A percentile compares a stretch with the other conserved stretches of the same genome.
Conservation (phyloP, 2,113 vertebrate species). For the Loxodonta africana region DNA sequence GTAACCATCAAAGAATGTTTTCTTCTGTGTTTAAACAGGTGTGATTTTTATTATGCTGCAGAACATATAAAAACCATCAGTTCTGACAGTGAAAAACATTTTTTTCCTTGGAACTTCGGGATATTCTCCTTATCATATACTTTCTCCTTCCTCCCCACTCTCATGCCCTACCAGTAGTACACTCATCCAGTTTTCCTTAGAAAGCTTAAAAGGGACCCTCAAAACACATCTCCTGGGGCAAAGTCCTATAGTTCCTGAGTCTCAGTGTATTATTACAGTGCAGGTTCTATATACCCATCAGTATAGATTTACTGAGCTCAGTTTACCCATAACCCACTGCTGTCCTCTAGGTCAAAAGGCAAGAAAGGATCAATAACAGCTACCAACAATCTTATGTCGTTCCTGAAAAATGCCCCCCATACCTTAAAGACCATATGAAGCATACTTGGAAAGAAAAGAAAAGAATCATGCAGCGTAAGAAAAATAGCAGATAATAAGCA, state of each 20-base stretch:
- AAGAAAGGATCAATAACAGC: conserved; percentile 5
- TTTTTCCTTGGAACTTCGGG: neutral
- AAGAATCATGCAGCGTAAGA: conserved; percentile 25
- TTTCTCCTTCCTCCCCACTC: neutral
- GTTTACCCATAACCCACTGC: neutral
- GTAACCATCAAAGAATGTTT: too few relatives aligned
- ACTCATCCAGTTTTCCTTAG: neutral
- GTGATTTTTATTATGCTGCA: neutral
- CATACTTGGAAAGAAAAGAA: conserved; percentile 6
- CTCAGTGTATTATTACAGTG: neutral
- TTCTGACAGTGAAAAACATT: neutral
- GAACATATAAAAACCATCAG: neutral
- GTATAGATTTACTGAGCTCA: neutral
- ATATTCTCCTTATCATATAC: neutral
- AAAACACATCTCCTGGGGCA: neutral
- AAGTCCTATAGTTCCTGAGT: neutral
- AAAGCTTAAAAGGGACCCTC: neutral
- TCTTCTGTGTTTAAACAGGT: too few relatives aligned
- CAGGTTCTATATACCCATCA: neutral
- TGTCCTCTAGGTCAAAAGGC: neutral
- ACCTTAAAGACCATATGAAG: conserved; percentile 13
- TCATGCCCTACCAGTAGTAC: too few relatives aligned
- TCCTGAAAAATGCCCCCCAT: neutral
- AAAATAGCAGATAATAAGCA: neutral
- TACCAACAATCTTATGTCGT: neutral